These are phyloP conservation scores for Nasonia oneida DNA, from an alignment of 2,888 invertebrate species.

Conservation along the genomic window DNA sequence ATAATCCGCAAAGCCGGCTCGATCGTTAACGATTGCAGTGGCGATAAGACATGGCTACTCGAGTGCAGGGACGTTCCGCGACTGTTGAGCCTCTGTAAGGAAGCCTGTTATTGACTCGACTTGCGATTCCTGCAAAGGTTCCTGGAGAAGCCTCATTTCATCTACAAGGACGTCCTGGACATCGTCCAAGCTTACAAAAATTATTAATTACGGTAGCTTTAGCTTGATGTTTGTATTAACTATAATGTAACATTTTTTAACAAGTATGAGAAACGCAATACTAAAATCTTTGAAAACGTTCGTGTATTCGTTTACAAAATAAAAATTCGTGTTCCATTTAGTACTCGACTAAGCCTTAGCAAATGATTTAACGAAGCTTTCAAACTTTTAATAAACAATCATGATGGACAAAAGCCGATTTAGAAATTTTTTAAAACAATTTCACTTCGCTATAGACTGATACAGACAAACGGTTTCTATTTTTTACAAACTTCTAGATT, in stretches of 20 bases:
- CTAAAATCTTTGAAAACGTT: neutral
- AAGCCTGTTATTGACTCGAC: constrained; percentile 88
- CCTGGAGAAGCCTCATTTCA: constrained; percentile 83
- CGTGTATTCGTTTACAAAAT: neutral
- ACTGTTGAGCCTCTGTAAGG: constrained; percentile 85
- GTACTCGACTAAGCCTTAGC: constrained; percentile 83
- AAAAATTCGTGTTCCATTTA: constrained; percentile 56
- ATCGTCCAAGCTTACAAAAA: constrained; percentile 86
- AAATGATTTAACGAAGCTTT: constrained; percentile 88
- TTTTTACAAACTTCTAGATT: constrained; percentile 84
- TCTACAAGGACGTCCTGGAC: constrained; percentile 86
- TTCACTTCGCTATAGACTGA: constrained; percentile 82
- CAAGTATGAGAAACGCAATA: constrained; percentile 40
- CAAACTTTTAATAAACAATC: constrained; percentile 84
- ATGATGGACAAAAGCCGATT: constrained; percentile 80
- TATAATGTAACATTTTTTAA: neutral
- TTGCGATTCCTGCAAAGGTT: constrained; percentile 83
- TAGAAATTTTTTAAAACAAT: constrained; percentile 76
- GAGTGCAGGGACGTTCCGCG: constrained; percentile 89
- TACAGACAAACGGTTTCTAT: no score
- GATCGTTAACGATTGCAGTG: constrained; percentile 81
- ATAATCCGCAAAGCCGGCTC: constrained; percentile 82
- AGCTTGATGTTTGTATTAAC: neutral
- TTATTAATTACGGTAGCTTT: neutral
- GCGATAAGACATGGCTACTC: constrained; percentile 69